These are phyloP conservation scores for Lerista edwardsae DNA, from an alignment of 2,797 vertebrate genomes.

Conservation along the genomic window DNA sequence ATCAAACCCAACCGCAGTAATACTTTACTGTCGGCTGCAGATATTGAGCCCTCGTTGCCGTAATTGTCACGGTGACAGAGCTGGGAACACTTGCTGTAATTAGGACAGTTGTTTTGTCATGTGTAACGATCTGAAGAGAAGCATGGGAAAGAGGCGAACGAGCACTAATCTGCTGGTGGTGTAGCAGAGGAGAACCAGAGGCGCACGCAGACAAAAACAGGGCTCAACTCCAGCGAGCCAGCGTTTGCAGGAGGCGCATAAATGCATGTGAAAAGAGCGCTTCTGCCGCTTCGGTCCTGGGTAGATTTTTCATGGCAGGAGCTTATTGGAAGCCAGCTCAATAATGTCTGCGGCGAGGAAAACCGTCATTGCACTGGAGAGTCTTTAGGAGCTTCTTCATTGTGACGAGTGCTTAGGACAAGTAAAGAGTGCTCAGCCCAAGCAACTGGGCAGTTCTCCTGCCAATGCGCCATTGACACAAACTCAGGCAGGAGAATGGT, in stretches of 20 bases:
- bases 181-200: conserved; percentile 57
- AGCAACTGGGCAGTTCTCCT: background rate
- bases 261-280: conserved; percentile 65
- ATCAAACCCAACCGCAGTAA: conserved; percentile 72
- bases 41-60: conserved; percentile 73
- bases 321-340: conserved; percentile 29
- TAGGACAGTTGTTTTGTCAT: conserved; percentile 79
- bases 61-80: conserved; percentile 76
- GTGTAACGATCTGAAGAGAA: conserved; percentile 77
- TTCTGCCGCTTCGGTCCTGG: conserved; percentile 41
- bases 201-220: conserved; percentile 7
- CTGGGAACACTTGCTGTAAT: conserved; percentile 75
- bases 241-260: conserved; percentile 52
- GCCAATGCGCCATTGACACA: background rate
- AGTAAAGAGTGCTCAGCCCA: no score
- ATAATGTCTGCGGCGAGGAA: background rate
- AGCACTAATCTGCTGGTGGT: conserved; percentile 66
- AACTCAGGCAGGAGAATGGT: background rate
- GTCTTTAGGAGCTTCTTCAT: background rate
- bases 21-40: conserved; percentile 70
- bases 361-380: background rate
- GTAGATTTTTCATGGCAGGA: conserved; percentile 44
- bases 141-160: conserved; percentile 69
- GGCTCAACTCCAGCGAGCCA: conserved; percentile 62
- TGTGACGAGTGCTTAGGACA: background rate